These are phyloP conservation scores for Montipora sp. DNA, from an alignment of 64 coral and sea anemone genomes.

Conservation along the genomic window DNA sequence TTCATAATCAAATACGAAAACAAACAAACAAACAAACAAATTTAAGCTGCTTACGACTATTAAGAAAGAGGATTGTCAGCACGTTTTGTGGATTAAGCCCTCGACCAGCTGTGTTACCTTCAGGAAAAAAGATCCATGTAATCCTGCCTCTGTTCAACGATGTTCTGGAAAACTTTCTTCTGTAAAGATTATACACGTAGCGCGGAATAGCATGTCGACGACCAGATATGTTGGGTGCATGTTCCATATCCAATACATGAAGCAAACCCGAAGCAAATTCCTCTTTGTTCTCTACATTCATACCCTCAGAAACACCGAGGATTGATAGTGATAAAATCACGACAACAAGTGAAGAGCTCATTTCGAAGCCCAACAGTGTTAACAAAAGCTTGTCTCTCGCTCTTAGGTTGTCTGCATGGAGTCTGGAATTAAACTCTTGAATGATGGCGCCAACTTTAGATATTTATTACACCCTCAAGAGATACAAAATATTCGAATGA, in stretches of 20 bases:
- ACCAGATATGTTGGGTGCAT: slow-evolving; percentile 23
- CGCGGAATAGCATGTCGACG: slow-evolving; percentile 31
- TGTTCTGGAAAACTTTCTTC: slow-evolving; percentile 9
- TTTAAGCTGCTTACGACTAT: slow-evolving; percentile 21
- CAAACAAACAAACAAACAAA: slow-evolving; percentile 32
- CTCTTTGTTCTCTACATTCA: not conserved
- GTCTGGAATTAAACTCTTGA: slow-evolving; percentile 23
- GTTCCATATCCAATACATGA: slow-evolving; percentile 37
- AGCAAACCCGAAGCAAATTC: slow-evolving; percentile 42
- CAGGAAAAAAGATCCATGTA: slow-evolving; percentile 20
- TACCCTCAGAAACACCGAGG: slow-evolving; percentile 12
- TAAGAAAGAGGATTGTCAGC: slow-evolving; percentile 21
- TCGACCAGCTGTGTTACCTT: slow-evolving; percentile 27
- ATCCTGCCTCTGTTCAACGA: not conserved
- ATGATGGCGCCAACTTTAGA: slow-evolving; percentile 27
- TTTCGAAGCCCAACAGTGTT: not conserved
- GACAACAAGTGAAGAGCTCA: slow-evolving; percentile 5
- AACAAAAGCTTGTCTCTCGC: not conserved
- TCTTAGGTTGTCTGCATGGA: not conserved
- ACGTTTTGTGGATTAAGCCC: slow-evolving; percentile 19
- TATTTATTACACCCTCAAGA: slow-evolving; percentile 23
- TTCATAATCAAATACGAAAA: slow-evolving; percentile 40
- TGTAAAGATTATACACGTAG: slow-evolving; percentile 25
- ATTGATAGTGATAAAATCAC: slow-evolving; percentile 15
- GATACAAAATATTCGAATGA: slow-evolving; percentile 45